Conservation (phyloP, 2,888 invertebrate species). For the Heliconius erato region DNA sequence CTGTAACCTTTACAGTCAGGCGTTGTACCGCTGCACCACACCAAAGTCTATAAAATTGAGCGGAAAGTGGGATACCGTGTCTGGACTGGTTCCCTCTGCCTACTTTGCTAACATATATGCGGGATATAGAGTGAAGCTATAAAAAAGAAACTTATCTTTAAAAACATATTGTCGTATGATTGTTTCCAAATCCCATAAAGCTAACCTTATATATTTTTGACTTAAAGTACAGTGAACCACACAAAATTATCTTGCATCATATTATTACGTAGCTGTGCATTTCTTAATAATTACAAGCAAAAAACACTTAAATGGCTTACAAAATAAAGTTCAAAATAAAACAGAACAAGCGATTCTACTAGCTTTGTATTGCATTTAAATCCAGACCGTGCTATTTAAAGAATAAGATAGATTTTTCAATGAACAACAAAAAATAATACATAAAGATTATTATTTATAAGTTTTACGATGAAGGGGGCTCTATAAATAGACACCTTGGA, state of each 20-base stretch:
- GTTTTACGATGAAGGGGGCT: constrained; percentile 64
- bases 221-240: constrained; percentile 49
- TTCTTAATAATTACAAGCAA: not conserved
- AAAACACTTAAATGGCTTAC: not conserved
- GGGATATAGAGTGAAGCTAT: not conserved
- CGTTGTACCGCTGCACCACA: too few species aligned
- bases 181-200: constrained; percentile 9
- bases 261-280: constrained; percentile 38
- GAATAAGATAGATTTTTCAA: constrained; percentile 24
- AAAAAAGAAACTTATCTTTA: not conserved
- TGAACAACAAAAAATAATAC: not conserved
- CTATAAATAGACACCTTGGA: constrained; percentile 61
- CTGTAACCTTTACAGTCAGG: too few species aligned
- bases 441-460: constrained; percentile 67
- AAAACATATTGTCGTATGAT: not conserved
- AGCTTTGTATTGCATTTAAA: not conserved
- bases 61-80: too few species aligned
- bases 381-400: not conserved
- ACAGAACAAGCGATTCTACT: not conserved
- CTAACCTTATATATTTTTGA: constrained; percentile 2
- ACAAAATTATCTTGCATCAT: constrained; percentile 49
- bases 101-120: too few species aligned
- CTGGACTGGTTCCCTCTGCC: too few species aligned
- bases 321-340: constrained; percentile 15
- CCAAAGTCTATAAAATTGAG: too few species aligned